Evolutionary conservation across 2,888 invertebrate genomes (phyloP).

Genomic region (Cheilosia grossa): DNA sequence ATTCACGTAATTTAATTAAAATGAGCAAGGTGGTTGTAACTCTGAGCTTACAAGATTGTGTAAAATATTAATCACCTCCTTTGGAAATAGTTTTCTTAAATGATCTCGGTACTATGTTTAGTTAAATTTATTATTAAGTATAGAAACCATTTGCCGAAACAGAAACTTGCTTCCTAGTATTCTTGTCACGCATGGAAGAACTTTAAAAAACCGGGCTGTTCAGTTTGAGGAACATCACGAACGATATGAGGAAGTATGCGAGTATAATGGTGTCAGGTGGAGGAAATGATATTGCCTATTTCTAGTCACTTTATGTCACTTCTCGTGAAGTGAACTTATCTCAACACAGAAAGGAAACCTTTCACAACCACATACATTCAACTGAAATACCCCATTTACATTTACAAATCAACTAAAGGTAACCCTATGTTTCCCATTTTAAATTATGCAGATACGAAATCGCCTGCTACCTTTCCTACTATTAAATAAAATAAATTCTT

Average conservation of each 20-base stretch:
- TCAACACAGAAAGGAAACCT: too few relatives aligned
- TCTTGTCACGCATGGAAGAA: background rate
- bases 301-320: background rate
- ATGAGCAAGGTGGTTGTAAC: background rate
- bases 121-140: slow-evolving; percentile 2
- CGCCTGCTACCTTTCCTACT: too few relatives aligned
- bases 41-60: background rate
- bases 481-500: background rate
- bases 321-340: background rate
- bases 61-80: slow-evolving; percentile 13
- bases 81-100: slow-evolving; percentile 10
- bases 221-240: background rate
- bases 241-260: background rate
- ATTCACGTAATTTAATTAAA: slow-evolving; percentile 15
- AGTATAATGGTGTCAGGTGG: background rate
- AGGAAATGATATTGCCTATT: background rate
- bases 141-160: background rate
- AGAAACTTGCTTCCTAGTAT: background rate
- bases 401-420: too few relatives aligned
- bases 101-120: slow-evolving; percentile 1
- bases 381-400: too few relatives aligned
- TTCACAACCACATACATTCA: too few relatives aligned
- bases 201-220: background rate
- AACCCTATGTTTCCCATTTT: too few relatives aligned
- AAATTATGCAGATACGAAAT: too few relatives aligned